Evolutionary conservation across 2,888 invertebrate species (phyloP).

Genomic region (Lamproptera curius): DNA sequence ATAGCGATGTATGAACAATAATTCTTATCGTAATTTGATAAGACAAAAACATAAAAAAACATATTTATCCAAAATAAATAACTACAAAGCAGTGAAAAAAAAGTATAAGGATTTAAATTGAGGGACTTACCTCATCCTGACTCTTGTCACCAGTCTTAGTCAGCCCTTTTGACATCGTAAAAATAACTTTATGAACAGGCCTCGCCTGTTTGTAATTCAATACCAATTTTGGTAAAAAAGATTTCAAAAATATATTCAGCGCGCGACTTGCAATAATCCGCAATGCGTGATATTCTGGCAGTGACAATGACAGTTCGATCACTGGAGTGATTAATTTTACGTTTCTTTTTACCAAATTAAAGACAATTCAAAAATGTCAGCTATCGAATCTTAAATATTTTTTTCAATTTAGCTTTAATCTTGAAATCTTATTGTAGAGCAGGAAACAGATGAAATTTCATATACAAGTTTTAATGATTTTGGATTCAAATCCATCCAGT

Average conservation of each 20-base stretch:
- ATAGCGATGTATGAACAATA: too few relatives aligned
- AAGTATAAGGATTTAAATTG: too few relatives aligned
- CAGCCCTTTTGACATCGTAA: conserved; percentile 52
- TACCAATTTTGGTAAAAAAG: conserved; percentile 9
- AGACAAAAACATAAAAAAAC: too few relatives aligned
- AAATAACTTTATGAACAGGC: conserved; percentile 9
- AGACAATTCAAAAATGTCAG: too few relatives aligned
- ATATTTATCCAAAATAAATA: not conserved
- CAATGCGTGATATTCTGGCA: conserved; percentile 21
- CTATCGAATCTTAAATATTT: too few relatives aligned
- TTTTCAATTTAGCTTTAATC: too few relatives aligned
- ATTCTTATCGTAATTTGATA: too few relatives aligned
- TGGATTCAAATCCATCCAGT: too few relatives aligned
- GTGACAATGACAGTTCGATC: conserved; percentile 8
- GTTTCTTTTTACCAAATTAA: not conserved
- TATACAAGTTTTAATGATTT: too few relatives aligned
- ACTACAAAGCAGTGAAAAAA: not conserved
- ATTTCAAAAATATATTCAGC: conserved; percentile 12
- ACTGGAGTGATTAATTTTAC: not conserved
- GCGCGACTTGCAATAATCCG: conserved; percentile 8
- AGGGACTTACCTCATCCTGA: conserved; percentile 84
- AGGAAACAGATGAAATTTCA: too few relatives aligned
- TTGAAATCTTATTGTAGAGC: too few relatives aligned
- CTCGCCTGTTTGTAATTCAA: conserved; percentile 5
- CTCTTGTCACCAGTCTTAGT: conserved; percentile 71